A percentile compares a stretch with the other conserved stretches of the same genome.
phyloP scores from a whole-genome alignment of 2,113 vertebrate species.

The Gobio gobio region DNA sequence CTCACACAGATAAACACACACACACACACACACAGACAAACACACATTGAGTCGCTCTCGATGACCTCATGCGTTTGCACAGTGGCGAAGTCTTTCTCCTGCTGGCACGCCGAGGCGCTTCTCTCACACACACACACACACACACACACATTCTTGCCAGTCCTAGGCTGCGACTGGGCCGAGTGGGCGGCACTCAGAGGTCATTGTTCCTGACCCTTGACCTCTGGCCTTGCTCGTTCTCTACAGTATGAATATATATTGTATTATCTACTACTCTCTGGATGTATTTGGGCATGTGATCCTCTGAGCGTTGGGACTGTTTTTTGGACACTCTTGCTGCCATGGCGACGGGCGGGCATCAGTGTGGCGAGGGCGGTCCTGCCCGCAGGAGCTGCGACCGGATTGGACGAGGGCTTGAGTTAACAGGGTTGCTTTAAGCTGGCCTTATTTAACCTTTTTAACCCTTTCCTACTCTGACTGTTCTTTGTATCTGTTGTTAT shows the following conservation, averaged over 20 bases:
- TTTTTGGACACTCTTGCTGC: slow-evolving; percentile 73
- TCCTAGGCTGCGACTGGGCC: slow-evolving; percentile 74
- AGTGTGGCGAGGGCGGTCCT: slow-evolving; percentile 66
- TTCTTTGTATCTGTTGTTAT: slow-evolving; percentile 78
- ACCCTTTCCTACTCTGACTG: slow-evolving; percentile 80
- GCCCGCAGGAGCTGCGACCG: slow-evolving; percentile 34
- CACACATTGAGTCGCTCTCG: slow-evolving; percentile 73
- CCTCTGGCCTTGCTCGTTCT: slow-evolving; percentile 69
- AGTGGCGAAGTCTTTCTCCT: slow-evolving; percentile 88
- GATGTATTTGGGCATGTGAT: slow-evolving; percentile 77
- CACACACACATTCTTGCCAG: slow-evolving; percentile 78
- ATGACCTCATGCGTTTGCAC: slow-evolving; percentile 98
- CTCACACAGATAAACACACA: no score
- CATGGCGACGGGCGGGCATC: slow-evolving; percentile 32
- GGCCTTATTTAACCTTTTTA: slow-evolving; percentile 81
- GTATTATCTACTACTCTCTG: slow-evolving; percentile 61
- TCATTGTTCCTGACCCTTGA: slow-evolving; percentile 69
- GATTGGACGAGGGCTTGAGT: slow-evolving; percentile 37
- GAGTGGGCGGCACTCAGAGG: slow-evolving; percentile 71
- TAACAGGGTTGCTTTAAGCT: slow-evolving; percentile 72
- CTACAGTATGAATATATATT: slow-evolving; percentile 54
- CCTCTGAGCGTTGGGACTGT: slow-evolving; percentile 64
- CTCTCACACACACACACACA: slow-evolving; percentile 50
- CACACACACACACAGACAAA: slow-evolving; percentile 9
- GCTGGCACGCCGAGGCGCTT: slow-evolving; percentile 84